Evolutionary conservation across 2,113 vertebrate species (phyloP).

Genomic region (Cariama cristata): DNA sequence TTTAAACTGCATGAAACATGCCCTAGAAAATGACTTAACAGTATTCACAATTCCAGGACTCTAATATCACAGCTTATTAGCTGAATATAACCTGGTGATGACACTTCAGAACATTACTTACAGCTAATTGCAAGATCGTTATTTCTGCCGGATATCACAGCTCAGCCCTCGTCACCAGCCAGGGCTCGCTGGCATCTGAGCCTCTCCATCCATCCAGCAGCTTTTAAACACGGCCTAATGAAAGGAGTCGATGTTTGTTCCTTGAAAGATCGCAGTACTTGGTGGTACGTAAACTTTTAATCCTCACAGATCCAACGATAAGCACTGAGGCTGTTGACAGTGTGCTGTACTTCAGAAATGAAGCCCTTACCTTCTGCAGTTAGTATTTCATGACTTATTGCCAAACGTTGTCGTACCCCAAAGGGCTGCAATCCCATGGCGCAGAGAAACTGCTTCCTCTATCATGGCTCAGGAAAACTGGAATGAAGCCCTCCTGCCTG

Average conservation of each 20-base stretch:
- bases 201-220: background rate
- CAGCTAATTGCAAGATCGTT: background rate
- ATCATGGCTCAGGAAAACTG: rapidly evolving
- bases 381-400: background rate
- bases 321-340: background rate
- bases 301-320: background rate
- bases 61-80: background rate
- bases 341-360: background rate
- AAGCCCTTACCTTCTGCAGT: background rate
- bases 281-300: background rate
- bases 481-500: background rate
- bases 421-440: background rate
- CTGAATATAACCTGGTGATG: background rate
- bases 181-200: background rate
- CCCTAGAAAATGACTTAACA: background rate
- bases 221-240: background rate
- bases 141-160: rapidly evolving
- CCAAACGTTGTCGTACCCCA: rapidly evolving
- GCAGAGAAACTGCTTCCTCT: background rate
- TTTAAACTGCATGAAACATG: background rate
- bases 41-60: background rate
- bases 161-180: background rate
- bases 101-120: background rate
- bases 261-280: background rate
- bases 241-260: background rate